phyloP scores from a whole-genome alignment of 2,888 invertebrate species.

The Nudaria mundana region DNA sequence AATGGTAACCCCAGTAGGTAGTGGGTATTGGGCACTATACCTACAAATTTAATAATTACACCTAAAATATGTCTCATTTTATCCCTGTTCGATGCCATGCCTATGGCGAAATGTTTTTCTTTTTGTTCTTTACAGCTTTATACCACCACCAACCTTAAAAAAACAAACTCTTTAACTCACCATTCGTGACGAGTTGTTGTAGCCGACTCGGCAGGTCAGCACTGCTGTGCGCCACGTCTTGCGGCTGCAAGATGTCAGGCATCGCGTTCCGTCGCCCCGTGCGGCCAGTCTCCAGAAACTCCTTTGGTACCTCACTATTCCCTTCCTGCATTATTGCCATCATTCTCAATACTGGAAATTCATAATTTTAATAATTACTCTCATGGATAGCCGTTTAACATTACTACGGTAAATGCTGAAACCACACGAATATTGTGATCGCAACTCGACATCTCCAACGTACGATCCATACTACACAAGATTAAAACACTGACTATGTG shows the following conservation, averaged over 20 bases:
- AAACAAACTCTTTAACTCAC: constrained; percentile 63
- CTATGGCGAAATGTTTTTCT: too few species aligned
- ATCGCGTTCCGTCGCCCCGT: constrained; percentile 94
- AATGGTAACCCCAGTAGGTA: too few species aligned
- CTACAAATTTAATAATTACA: too few species aligned
- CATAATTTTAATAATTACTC: constrained; percentile 2
- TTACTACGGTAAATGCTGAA: neutral
- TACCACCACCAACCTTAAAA: too few species aligned
- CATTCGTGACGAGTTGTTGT: constrained; percentile 85
- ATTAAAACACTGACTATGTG: too few species aligned
- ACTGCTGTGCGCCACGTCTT: constrained; percentile 86
- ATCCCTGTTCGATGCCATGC: too few species aligned
- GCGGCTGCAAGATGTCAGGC: constrained; percentile 89
- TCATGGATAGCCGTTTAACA: neutral
- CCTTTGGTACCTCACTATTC: constrained; percentile 83
- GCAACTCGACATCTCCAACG: too few species aligned
- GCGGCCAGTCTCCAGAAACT: constrained; percentile 92
- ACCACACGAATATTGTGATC: too few species aligned
- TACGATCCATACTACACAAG: too few species aligned
- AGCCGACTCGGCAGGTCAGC: constrained; percentile 89
- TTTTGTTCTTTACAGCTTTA: too few species aligned
- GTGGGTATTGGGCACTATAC: too few species aligned
- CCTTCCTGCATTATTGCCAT: constrained; percentile 83
- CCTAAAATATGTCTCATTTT: too few species aligned
- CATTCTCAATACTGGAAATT: constrained; percentile 78